A percentile compares a stretch with the other conserved stretches of the same genome.
Evolutionary conservation across 2,113 vertebrate genomes (phyloP).

Genomic region (Chlorodrepanis virens): DNA sequence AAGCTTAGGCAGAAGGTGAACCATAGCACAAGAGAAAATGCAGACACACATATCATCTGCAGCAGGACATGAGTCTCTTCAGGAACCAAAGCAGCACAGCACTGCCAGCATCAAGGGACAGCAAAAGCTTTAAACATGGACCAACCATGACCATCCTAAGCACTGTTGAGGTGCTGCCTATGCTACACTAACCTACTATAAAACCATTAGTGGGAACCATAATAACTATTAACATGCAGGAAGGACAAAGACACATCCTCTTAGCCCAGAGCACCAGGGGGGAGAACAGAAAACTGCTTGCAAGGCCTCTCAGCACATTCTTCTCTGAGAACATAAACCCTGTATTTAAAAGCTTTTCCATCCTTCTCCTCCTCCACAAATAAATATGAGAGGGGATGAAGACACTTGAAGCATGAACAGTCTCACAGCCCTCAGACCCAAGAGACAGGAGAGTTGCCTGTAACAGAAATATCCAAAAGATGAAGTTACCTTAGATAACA

Average conservation of each 20-base stretch:
- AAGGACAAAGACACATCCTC: background rate
- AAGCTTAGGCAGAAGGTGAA: background rate
- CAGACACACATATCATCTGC: background rate
- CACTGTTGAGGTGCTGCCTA: background rate
- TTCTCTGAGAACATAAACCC: background rate
- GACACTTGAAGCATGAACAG: accelerated
- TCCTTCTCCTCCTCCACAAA: background rate
- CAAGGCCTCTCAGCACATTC: background rate
- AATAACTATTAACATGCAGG: background rate
- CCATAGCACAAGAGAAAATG: background rate
- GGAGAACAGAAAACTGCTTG: background rate
- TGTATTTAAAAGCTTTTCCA: background rate
- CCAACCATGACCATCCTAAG: accelerated
- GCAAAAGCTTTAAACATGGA: background rate
- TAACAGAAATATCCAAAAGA: background rate
- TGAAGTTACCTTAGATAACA: background rate
- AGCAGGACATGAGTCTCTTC: background rate
- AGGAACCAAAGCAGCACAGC: background rate
- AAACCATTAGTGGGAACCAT: background rate
- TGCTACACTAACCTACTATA: accelerated
- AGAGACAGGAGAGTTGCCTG: background rate
- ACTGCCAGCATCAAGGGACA: background rate
- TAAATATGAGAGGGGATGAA: background rate
- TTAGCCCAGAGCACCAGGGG: background rate
- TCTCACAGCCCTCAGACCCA: background rate